Percentiles rank a stretch among this genome's conserved stretches.
These are phyloP conservation scores for Oscheius sp. DNA, from an alignment of 2,888 invertebrate genomes.

Conservation along the genomic window DNA sequence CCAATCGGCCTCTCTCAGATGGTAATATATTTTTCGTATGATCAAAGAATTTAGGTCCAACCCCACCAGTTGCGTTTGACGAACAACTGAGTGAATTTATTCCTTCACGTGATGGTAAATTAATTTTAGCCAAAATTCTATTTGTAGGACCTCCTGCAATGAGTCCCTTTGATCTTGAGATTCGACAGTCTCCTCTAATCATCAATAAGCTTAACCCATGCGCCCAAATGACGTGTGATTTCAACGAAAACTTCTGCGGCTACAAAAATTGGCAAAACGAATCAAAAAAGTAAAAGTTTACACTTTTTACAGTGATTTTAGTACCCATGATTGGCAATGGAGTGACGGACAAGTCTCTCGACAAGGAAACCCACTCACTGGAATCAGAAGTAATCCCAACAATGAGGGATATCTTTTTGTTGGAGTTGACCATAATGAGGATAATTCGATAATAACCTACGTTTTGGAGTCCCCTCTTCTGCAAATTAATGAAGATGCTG, in stretches of 20 bases:
- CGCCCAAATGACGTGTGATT: conserved; percentile 50
- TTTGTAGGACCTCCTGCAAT: conserved; percentile 18
- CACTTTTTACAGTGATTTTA: conserved; percentile 18
- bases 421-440: conserved; percentile 51
- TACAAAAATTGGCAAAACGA: conserved; percentile 51
- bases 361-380: conserved; percentile 54
- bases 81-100: not conserved
- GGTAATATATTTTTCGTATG: not conserved
- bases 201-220: conserved; percentile 36
- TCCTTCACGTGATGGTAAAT: not conserved
- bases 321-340: conserved; percentile 40
- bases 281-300: not conserved
- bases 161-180: conserved; percentile 20
- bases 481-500: conserved; percentile 47
- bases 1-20: conserved; percentile 2
- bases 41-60: not conserved
- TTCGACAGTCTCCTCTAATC: conserved; percentile 30
- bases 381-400: conserved; percentile 34
- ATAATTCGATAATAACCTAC: conserved; percentile 44
- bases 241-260: conserved; percentile 48
- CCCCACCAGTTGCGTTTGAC: not conserved
- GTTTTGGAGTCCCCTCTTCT: conserved; percentile 58
- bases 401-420: conserved; percentile 49
- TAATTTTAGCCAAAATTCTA: not conserved
- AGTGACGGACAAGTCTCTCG: conserved; percentile 37